Evolutionary conservation across 2,888 invertebrate species (phyloP), one percentile per base, ranked within the genome.

Genomic region (Bombylius major): DNA sequence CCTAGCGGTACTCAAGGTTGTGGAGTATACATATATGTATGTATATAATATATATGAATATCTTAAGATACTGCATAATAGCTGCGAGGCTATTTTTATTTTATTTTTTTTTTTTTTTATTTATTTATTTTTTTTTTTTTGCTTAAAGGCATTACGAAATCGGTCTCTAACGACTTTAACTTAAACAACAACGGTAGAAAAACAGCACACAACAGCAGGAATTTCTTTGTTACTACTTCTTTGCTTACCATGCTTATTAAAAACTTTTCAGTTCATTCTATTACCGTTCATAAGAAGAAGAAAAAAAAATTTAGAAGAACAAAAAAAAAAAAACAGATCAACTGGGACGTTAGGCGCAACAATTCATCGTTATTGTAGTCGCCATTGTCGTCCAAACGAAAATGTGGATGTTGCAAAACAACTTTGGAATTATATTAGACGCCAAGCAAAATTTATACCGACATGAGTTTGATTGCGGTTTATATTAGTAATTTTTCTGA

Each of bases 1-100:
- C 51, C 57, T 70, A 70, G 70, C 70, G 70, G 70, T 66, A 69
- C 68, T 69, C 70, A 70, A 70, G 70, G 70, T 70, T 70, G 70
- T 68, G 53, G 55, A 51, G 56, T 58, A 59, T 60, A 56, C 60
- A 59, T 8, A 8, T 11, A 39, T 39, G 11, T 11, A 42, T 42
- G 4, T 11, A 11, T 11, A 11, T 42, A 42, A 42, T 42, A 11
- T 7, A 23, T 42, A 42, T 42, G 11, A 4, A 5, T 11, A 42
- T 42, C 60, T 60, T 54, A 58, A 23, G 23, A 23, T 23, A 23
- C 23, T 23, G 23, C 23, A 60, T 55, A 55, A 56, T 55, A 53
- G 57, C 56, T 59, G 47, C 54, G 56, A 54, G 59, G 59, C 59
- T 59, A 59, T 59, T 57, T 50, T 23, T 42, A n/a, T n/a, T n/a